Evolutionary conservation across 2,113 vertebrate species (phyloP).

Genomic region (Saguinus imperator): DNA sequence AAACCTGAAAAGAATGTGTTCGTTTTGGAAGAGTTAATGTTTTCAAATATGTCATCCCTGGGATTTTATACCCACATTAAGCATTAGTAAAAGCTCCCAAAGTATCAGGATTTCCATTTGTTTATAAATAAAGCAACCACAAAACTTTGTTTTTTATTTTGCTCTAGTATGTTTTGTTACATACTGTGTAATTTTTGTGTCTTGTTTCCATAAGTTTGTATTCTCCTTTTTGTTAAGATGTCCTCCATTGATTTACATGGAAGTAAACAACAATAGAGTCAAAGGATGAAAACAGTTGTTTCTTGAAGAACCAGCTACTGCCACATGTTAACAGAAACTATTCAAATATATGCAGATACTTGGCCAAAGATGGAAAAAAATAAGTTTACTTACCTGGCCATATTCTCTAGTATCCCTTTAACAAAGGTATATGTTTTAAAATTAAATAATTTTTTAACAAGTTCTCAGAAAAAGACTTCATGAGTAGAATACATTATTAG

Average conservation of each 20-base stretch:
- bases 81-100: neutral
- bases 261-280: neutral
- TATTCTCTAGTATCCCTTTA: neutral
- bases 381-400: neutral
- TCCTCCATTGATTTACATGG: neutral
- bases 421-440: slow-evolving; percentile 9
- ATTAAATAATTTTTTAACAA: slow-evolving; percentile 15
- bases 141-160: neutral
- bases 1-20: neutral
- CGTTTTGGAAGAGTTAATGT: neutral
- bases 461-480: neutral
- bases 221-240: neutral
- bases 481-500: neutral
- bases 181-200: neutral
- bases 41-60: neutral
- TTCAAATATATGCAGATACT: neutral
- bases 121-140: neutral
- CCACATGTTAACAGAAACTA: neutral
- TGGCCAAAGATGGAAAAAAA: neutral
- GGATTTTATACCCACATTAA: neutral
- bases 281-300: neutral
- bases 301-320: neutral
- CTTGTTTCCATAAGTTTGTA: neutral
- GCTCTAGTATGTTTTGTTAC: neutral
- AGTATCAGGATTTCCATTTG: neutral